Conservation (phyloP, 1,140 invertebrate species). For the Mylabris phalerata region DNA sequence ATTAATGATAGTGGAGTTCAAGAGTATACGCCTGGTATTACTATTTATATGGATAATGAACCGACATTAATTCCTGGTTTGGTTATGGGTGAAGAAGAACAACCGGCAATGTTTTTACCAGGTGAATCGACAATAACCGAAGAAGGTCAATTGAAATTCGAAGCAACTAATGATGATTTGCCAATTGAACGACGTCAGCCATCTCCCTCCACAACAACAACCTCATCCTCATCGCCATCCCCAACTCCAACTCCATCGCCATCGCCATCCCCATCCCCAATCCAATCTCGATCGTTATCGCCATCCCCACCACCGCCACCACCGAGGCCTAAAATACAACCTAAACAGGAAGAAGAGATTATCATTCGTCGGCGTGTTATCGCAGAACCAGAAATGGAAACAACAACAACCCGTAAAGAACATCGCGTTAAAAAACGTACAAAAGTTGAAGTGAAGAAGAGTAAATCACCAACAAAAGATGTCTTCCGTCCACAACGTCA, state of each 20-base stretch:
- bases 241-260: neutral
- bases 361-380: conserved; percentile 30
- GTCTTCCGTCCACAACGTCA: conserved; percentile 21
- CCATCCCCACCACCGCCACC: conserved; percentile 21
- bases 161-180: conserved; percentile 35
- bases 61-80: conserved; percentile 55
- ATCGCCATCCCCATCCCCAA: conserved; percentile 1
- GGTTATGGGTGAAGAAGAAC: conserved; percentile 36
- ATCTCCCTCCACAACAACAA: conserved; percentile 12
- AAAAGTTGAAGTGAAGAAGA: conserved; percentile 22
- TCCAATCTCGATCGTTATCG: conserved; percentile 12
- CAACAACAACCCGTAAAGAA: conserved; percentile 27
- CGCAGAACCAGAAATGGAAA: conserved; percentile 20
- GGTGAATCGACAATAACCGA: conserved; percentile 51
- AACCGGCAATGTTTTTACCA: conserved; percentile 47
- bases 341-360: conserved; percentile 28
- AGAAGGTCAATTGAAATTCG: conserved; percentile 44
- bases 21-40: conserved; percentile 65
- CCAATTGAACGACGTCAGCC: conserved; percentile 8
- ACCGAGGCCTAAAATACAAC: conserved; percentile 23
- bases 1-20: conserved; percentile 52
- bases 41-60: conserved; percentile 57
- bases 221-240: conserved; percentile 7
- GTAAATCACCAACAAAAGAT: conserved; percentile 19
- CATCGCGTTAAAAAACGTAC: conserved; percentile 24